phyloP scores from a whole-genome alignment of 2,797 vertebrate genomes.

The Pangasius krempfi region DNA sequence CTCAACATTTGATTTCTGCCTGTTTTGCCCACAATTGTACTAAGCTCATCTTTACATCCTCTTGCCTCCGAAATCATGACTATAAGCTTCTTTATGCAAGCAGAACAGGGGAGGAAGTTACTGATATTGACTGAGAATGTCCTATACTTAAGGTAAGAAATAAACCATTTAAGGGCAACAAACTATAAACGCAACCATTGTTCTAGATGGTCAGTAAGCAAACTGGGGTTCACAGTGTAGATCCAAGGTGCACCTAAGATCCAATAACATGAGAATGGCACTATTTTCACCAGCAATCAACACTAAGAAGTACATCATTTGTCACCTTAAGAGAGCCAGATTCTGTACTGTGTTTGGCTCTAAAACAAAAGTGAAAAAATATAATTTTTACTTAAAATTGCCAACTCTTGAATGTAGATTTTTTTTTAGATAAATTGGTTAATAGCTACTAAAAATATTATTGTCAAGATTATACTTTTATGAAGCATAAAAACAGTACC shows the following conservation, averaged over 20 bases:
- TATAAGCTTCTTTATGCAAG: neutral
- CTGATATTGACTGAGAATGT: neutral
- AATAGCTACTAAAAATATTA: neutral
- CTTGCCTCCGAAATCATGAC: neutral
- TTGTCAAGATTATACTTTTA: neutral
- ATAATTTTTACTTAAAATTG: neutral
- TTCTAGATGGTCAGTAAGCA: neutral
- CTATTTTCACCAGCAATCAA: neutral
- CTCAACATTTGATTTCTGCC: neutral
- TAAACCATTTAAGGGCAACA: neutral
- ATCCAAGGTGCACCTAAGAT: neutral
- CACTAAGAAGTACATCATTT: neutral
- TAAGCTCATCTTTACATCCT: neutral
- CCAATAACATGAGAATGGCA: neutral
- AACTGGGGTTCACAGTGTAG: neutral
- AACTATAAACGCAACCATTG: neutral
- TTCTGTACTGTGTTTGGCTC: neutral
- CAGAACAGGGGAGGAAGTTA: neutral
- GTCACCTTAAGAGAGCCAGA: neutral
- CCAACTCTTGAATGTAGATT: neutral
- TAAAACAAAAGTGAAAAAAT: neutral
- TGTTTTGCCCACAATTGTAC: too few species aligned
- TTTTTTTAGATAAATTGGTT: neutral
- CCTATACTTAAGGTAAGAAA: neutral
- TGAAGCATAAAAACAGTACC: neutral